Conservation (phyloP, 2,797 vertebrate species). For the Sebastes wilsoni region DNA sequence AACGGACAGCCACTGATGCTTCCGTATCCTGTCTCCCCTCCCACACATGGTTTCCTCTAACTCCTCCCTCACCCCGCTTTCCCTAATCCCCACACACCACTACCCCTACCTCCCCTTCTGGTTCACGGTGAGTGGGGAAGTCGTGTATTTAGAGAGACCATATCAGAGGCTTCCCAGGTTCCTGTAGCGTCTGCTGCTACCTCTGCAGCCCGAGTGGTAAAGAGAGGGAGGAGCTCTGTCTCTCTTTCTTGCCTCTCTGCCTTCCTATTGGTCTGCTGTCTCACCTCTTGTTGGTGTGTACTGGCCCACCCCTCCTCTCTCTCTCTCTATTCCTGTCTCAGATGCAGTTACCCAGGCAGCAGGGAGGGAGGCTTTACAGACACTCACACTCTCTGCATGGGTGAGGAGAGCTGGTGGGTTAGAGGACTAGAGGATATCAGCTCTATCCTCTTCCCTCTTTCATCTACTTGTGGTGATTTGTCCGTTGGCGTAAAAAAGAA, state of each 20-base stretch:
- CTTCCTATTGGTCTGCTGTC: constrained; percentile 52
- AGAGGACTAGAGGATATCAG: constrained; percentile 40
- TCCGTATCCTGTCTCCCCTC: constrained; percentile 69
- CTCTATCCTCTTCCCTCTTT: constrained; percentile 10
- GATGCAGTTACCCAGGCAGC: constrained; percentile 67
- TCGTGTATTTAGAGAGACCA: constrained; percentile 51
- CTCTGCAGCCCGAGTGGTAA: constrained; percentile 52
- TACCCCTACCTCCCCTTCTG: neutral
- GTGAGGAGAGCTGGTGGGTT: constrained; percentile 37
- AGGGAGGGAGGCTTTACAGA: constrained; percentile 45
- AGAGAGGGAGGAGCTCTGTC: constrained; percentile 45
- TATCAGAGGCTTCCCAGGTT: constrained; percentile 67
- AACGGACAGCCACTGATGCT: constrained; percentile 80
- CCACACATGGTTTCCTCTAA: constrained; percentile 2
- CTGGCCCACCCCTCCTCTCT: constrained; percentile 42
- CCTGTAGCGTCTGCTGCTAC: constrained; percentile 62
- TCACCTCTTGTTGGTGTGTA: constrained; percentile 65
- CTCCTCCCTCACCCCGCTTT: constrained; percentile 65
- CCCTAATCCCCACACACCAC: constrained; percentile 62
- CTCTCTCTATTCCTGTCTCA: constrained; percentile 52
- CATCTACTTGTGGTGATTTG: constrained; percentile 33
- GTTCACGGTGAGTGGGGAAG: constrained; percentile 34
- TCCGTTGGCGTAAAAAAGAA: constrained; percentile 29
- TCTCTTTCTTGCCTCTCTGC: constrained; percentile 41
- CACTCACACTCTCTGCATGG: constrained; percentile 36